Evolutionary conservation across 2,797 vertebrate species (phyloP).

Genomic region (Aeoliscus strigatus): DNA sequence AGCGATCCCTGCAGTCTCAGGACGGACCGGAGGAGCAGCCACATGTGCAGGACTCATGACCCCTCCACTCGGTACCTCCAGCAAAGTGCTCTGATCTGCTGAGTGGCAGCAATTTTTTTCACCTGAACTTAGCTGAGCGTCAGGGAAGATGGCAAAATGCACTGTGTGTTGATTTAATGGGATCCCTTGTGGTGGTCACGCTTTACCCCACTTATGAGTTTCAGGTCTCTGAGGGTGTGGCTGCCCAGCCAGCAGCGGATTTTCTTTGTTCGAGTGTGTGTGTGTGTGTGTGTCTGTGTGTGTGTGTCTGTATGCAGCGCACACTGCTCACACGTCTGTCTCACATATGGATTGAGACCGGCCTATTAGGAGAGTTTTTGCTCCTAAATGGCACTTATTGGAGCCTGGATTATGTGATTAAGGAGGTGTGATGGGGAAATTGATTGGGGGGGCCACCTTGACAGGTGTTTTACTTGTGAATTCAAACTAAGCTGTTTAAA

Average conservation of each 20-base stretch:
- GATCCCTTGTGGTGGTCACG: constrained; percentile 46
- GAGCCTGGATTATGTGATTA: constrained; percentile 59
- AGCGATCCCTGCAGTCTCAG: constrained; percentile 10
- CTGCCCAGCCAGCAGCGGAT: constrained; percentile 14
- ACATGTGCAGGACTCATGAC: constrained; percentile 19
- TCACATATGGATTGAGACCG: constrained; percentile 30
- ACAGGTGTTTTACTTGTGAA: constrained; percentile 47
- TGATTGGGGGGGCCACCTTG: constrained; percentile 49
- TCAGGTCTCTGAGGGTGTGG: constrained; percentile 14
- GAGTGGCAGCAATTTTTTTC: constrained; percentile 53
- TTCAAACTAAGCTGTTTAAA: constrained; percentile 26
- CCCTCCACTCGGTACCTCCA: constrained; percentile 21
- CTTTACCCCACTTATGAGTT: constrained; percentile 36
- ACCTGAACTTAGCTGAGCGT: constrained; percentile 48
- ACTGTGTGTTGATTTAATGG: constrained; percentile 56
- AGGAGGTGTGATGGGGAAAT: constrained; percentile 48
- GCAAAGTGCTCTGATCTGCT: constrained; percentile 31
- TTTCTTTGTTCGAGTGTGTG: constrained; percentile 6
- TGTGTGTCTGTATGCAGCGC: constrained; percentile 21
- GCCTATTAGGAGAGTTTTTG: constrained; percentile 33
- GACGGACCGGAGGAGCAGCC: constrained; percentile 5
- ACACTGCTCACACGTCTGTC: constrained; percentile 24
- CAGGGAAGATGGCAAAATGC: constrained; percentile 31
- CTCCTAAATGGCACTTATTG: constrained; percentile 40
- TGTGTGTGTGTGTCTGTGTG: constrained; percentile 2